These are phyloP conservation scores for Phyllopteryx taeniolatus DNA, from an alignment of 2,113 vertebrate species.

Conservation along the genomic window DNA sequence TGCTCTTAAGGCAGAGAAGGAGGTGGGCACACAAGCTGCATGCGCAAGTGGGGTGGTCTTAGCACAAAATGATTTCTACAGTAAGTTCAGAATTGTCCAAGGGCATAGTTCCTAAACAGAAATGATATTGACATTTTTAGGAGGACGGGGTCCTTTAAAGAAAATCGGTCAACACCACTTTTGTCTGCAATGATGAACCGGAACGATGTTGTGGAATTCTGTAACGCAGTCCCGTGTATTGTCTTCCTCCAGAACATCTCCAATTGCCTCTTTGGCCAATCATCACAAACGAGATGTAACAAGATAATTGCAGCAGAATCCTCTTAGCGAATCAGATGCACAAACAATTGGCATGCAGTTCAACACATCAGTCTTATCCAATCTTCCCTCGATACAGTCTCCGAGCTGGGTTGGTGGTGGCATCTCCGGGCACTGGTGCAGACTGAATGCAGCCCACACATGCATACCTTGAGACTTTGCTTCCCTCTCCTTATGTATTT, in stretches of 20 bases:
- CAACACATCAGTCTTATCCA: slow-evolving; percentile 38
- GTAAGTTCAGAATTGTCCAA: slow-evolving; percentile 19
- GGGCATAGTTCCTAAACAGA: slow-evolving; percentile 24
- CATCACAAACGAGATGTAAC: slow-evolving; percentile 46
- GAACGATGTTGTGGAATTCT: slow-evolving; percentile 9
- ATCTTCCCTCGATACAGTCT: slow-evolving; percentile 40
- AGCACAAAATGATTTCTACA: slow-evolving; percentile 31
- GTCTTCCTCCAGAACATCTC: slow-evolving; percentile 39
- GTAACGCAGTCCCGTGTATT: slow-evolving; percentile 30
- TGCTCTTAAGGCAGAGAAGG: slow-evolving; percentile 33
- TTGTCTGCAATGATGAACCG: slow-evolving; percentile 9
- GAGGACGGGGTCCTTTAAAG: slow-evolving; percentile 47
- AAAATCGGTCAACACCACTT: slow-evolving; percentile 10
- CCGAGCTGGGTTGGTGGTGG: slow-evolving; percentile 53
- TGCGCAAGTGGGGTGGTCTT: slow-evolving; percentile 33
- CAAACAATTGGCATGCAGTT: slow-evolving; percentile 35
- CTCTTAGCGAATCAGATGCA: slow-evolving; percentile 31
- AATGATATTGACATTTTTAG: slow-evolving; percentile 16
- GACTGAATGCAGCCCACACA: slow-evolving; percentile 50
- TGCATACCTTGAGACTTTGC: slow-evolving; percentile 53
- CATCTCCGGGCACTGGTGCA: slow-evolving; percentile 56
- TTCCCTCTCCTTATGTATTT: slow-evolving; percentile 49
- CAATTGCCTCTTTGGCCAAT: slow-evolving; percentile 59
- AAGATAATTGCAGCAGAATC: slow-evolving; percentile 47
- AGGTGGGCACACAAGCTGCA: slow-evolving; percentile 30